Conservation (phyloP, 1,140 invertebrate species). For the Scaptomyza montana region DNA sequence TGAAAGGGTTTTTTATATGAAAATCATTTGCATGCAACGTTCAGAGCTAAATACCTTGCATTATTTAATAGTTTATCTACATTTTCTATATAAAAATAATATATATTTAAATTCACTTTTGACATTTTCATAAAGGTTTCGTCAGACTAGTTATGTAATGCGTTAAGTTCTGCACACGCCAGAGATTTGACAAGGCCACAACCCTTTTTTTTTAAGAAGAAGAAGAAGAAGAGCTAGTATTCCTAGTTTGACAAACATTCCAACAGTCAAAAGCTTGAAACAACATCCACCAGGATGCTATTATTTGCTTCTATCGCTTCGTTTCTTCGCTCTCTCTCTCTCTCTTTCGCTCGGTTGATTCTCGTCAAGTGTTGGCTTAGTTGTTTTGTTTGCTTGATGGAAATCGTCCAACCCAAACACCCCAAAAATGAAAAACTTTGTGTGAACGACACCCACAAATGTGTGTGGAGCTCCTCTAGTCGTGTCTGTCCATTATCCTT, state of each 20-base stretch:
- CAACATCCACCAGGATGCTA: constrained; percentile 22
- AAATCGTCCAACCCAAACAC: constrained; percentile 27
- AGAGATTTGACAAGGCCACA: constrained; percentile 24
- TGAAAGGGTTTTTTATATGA: no score
- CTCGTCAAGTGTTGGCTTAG: constrained; percentile 59
- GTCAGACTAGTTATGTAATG: constrained; percentile 10
- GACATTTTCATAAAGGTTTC: not conserved
- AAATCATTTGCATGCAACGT: no score
- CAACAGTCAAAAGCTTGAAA: constrained; percentile 6
- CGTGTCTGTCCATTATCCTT: constrained; percentile 65
- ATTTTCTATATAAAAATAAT: no score
- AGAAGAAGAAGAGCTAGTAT: not conserved
- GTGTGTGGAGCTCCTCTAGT: constrained; percentile 15
- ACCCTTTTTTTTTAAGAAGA: constrained; percentile 10
- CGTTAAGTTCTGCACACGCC: constrained; percentile 10
- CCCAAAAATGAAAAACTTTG: constrained; percentile 12
- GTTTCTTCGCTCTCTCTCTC: not conserved
- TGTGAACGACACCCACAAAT: constrained; percentile 49
- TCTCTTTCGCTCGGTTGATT: not conserved
- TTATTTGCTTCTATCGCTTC: constrained; percentile 15
- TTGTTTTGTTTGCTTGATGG: constrained; percentile 65
- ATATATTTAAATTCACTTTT: not conserved
- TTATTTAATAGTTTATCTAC: no score
- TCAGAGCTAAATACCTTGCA: no score
- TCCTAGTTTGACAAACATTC: constrained; percentile 20